Base-by-base conservation (phyloP, 2,113 vertebrate genomes). In the Nematolebias whitei region DNA sequence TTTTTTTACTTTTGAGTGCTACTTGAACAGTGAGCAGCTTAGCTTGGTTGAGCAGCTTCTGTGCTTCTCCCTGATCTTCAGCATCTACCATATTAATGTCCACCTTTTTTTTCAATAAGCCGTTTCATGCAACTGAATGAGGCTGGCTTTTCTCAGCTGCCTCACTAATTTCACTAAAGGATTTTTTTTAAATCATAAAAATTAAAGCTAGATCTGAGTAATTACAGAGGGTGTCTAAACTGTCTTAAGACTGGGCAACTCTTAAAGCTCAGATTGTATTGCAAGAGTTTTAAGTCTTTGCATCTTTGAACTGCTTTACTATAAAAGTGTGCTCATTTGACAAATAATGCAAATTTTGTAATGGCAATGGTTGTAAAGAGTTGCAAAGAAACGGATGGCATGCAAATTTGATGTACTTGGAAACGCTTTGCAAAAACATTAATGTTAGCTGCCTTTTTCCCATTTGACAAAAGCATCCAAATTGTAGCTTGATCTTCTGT, bases 301-400 rank as follows among this genome's bases (percentile, higher is more conserved):
- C 63, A 49, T 66, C 59, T 38, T 71, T 65, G 40, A 76, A 73
- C 55, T 52, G 62, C 51, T 76, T 63, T 66, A 47, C 10, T 44
- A 29, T 62, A 32, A 29, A 41, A 8, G 52, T 66, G 51, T 71
- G 63, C 58, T 15, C 82, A 85, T 45, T 60, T 79, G 51, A 78
- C 64, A 59, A 80, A 32, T 59, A 60, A 78, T 55, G 52, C 18
- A 38, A 55, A 38, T 55, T 20, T 57, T 72, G 82, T 84, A 80
- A 68, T 87, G 78, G 59, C 70, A 60, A 62, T 79, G 76, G 76
- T 74, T 85, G 71, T 85, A 77, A 81, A 76, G 58, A 76, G 83
- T 80, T 84, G 85, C 87, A 87, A 87, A 87, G 80, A 85, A 79
- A 85, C 48, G 45, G 74, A 75, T 77, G 81, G 74, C 83, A 79